Percentiles rank a stretch among this genome's conserved stretches.
phyloP scores from a whole-genome alignment of 2,113 vertebrate genomes.

The Monopterus albus region DNA sequence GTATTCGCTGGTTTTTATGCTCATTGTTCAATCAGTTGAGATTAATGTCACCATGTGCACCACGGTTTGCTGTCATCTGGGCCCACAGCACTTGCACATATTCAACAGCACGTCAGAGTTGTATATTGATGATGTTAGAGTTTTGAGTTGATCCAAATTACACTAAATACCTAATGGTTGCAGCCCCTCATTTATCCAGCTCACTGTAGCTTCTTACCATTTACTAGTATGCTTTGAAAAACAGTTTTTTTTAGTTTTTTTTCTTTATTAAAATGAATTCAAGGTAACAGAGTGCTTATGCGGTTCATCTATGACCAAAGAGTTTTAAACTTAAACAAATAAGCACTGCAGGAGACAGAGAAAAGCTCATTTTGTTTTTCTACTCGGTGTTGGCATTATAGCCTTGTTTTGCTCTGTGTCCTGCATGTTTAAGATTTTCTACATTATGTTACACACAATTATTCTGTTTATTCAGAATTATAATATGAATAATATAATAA shows the following conservation, averaged over 20 bases:
- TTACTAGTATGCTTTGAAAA: no score
- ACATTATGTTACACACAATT: not conserved
- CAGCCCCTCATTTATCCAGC: not conserved
- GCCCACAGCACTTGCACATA: not conserved
- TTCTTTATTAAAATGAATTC: no score
- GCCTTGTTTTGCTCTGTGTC: not conserved
- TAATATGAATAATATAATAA: no score
- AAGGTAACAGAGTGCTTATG: no score
- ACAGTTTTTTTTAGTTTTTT: no score
- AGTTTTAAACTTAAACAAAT: no score
- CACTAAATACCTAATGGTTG: not conserved
- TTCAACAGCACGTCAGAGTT: not conserved
- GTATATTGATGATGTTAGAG: not conserved
- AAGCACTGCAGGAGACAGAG: no score
- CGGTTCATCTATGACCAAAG: conserved; percentile 5
- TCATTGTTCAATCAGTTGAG: no score
- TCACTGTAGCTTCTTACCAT: not conserved
- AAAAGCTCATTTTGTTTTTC: not conserved
- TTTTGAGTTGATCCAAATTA: not conserved
- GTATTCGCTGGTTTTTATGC: not conserved
- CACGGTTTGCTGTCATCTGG: not conserved
- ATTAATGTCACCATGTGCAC: no score
- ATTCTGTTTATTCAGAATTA: not conserved
- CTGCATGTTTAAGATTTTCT: not conserved
- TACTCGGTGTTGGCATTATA: not conserved